These are phyloP conservation scores for Columba livia DNA, from an alignment of 2,113 vertebrate species.

Conservation along the genomic window DNA sequence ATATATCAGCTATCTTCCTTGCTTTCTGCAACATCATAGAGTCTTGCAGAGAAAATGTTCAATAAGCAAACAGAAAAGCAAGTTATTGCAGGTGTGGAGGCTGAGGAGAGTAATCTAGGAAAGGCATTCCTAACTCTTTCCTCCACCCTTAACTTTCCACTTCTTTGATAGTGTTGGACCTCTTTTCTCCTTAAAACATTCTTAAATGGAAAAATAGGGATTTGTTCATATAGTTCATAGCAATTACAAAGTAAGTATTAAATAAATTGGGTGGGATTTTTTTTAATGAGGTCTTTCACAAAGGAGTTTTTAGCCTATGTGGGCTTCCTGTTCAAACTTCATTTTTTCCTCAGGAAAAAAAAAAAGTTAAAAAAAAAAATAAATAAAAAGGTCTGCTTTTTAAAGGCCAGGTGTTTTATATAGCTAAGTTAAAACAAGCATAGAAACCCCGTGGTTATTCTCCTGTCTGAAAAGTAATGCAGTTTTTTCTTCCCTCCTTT, in stretches of 20 bases:
- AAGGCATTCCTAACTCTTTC: not conserved
- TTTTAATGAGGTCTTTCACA: slow-evolving; percentile 21
- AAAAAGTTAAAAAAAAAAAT: not conserved
- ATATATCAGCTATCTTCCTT: not conserved
- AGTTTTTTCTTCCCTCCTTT: not conserved
- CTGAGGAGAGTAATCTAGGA: not conserved
- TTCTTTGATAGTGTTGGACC: not conserved
- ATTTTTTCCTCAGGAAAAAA: not conserved
- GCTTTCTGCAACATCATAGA: not conserved
- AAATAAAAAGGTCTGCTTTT: not conserved
- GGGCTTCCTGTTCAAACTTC: not conserved
- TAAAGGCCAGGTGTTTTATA: slow-evolving; percentile 60
- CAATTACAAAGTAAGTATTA: slow-evolving; percentile 30
- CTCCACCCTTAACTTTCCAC: not conserved
- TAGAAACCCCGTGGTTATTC: not conserved
- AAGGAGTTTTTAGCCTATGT: not conserved
- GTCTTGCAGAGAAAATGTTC: not conserved
- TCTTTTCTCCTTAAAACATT: slow-evolving; percentile 35
- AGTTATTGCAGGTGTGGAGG: not conserved
- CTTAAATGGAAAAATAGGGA: slow-evolving; percentile 10
- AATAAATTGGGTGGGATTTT: not conserved
- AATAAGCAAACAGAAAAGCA: not conserved
- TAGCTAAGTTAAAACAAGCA: not conserved
- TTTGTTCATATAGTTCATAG: slow-evolving; percentile 1
- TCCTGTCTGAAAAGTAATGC: slow-evolving; percentile 1